Conservation (phyloP, 2,113 vertebrate species). For the Heterocephalus glaber region DNA sequence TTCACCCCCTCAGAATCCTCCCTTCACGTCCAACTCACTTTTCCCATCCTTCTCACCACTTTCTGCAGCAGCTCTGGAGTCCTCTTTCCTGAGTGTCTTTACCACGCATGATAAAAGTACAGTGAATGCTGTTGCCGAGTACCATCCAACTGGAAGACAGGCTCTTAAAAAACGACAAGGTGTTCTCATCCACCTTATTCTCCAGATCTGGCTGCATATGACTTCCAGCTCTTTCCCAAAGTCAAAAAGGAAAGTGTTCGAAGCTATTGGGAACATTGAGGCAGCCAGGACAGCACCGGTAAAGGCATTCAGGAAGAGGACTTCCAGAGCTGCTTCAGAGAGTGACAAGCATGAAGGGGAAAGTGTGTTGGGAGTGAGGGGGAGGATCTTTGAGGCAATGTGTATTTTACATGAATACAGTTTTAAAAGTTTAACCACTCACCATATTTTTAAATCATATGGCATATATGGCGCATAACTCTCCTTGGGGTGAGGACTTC, state of each 20-base stretch:
- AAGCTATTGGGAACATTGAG: no score
- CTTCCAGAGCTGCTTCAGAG: neutral
- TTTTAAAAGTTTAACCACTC: neutral
- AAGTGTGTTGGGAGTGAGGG: neutral
- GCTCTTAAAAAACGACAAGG: neutral
- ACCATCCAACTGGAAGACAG: neutral
- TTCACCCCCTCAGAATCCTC: neutral
- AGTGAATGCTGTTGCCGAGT: neutral
- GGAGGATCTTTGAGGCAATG: neutral
- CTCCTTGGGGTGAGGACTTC: neutral
- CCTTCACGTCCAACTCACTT: neutral
- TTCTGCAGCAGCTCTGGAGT: neutral
- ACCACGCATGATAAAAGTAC: neutral
- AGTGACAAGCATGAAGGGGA: neutral
- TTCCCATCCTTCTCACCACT: neutral
- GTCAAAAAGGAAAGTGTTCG: neutral
- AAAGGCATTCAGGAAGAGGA: neutral
- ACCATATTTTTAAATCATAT: neutral
- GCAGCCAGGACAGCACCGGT: neutral
- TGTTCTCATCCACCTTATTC: neutral
- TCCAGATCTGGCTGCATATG: neutral
- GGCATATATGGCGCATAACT: no score
- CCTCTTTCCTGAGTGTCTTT: neutral
- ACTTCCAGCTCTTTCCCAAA: neutral
- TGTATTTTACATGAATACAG: neutral